A percentile compares a stretch with the other conserved stretches of the same genome.
phyloP scores from a whole-genome alignment of 2,888 invertebrate species.

The Caenorhabditis auriculariae region DNA sequence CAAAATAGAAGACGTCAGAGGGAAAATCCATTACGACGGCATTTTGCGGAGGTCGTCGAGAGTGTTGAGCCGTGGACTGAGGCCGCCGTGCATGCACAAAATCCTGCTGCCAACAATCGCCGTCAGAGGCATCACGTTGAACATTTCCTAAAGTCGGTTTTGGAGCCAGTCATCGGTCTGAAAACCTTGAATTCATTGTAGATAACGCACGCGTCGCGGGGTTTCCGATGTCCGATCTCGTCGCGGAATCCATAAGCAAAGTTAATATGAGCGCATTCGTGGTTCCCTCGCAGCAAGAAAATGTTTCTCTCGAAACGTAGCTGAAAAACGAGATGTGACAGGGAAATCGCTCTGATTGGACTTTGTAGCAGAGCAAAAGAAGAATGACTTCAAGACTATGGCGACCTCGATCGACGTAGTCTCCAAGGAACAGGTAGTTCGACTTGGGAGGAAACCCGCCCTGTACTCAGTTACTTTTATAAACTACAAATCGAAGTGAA shows the following conservation, averaged over 20 bases:
- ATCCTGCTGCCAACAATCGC: conserved; percentile 67
- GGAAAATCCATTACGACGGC: conserved; percentile 3
- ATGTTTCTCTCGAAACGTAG: conserved; percentile 44
- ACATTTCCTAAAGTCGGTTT: conserved; percentile 47
- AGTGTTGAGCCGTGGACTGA: conserved; percentile 24
- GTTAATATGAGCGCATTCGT: conserved; percentile 38
- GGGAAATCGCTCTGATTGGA: not conserved
- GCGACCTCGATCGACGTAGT: conserved; percentile 46
- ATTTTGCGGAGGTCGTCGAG: conserved; percentile 25
- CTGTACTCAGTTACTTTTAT: conserved; percentile 4
- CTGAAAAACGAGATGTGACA: conserved; percentile 6
- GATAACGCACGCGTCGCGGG: not conserved
- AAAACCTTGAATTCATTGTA: conserved; percentile 10
- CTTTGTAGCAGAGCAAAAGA: conserved; percentile 32
- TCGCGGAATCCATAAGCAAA: conserved; percentile 43
- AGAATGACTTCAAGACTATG: conserved; percentile 33
- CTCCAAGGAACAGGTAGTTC: conserved; percentile 51
- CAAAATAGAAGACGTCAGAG: no score
- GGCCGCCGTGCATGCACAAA: conserved; percentile 64
- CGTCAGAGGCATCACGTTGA: conserved; percentile 69
- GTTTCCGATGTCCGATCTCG: conserved; percentile 21
- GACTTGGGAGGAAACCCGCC: conserved; percentile 44
- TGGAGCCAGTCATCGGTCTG: not conserved
- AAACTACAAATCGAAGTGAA: not conserved
- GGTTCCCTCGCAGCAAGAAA: conserved; percentile 52